Base-by-base conservation (phyloP, 2,888 invertebrate species). In the Caenorhabditis angaria region DNA sequence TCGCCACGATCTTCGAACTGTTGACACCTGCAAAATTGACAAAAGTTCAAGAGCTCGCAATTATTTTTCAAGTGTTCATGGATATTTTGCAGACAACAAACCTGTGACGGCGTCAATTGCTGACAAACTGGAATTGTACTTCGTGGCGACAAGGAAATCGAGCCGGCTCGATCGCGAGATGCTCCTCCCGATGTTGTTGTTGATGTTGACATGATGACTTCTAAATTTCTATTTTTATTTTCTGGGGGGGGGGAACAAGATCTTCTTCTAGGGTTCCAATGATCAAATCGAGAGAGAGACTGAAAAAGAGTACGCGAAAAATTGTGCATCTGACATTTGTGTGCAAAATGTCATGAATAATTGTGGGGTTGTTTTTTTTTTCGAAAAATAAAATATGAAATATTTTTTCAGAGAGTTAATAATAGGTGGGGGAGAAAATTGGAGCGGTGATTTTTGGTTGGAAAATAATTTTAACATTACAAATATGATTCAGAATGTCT, bases 1-100 rank as follows among this genome's bases (percentile, higher is more conserved):
- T 61, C 80, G 73, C 85, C 85, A 85, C 12, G 84, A 83, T 54
- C 81, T 77, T n/a, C 81, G 74, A 27, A 85, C 66, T 10, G 77
- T 70, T 18, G 69, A 53, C 1, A 82, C 78, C 68, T 81, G 71
- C 18, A 65, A 32, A 32, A 8, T 32, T 32, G 6, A 32, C 5
- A 32, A 61, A 55, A 24, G 10, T 25, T 32, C 12, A 29, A 64
- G 25, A 20, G 57, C 3, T 14, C 6, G n/a, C 18, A 29, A 12
- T 12, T 18, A n/a, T 24, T 56, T 28, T 18, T 29, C 20, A 22
- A 56, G 22, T 10, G 14, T 58, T 8, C 18, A 58, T 35, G n/a
- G 25, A 60, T 22, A 32, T 51, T 61, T 14, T 29, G n/a, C 25
- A 20, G 29, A n/a, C 22, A 32, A 20, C 25, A 12, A 32, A 80